Evolutionary conservation across 2,888 invertebrate genomes (phyloP), one percentile per base, ranked within the genome.

Genomic region (Ophioninae sp.): DNA sequence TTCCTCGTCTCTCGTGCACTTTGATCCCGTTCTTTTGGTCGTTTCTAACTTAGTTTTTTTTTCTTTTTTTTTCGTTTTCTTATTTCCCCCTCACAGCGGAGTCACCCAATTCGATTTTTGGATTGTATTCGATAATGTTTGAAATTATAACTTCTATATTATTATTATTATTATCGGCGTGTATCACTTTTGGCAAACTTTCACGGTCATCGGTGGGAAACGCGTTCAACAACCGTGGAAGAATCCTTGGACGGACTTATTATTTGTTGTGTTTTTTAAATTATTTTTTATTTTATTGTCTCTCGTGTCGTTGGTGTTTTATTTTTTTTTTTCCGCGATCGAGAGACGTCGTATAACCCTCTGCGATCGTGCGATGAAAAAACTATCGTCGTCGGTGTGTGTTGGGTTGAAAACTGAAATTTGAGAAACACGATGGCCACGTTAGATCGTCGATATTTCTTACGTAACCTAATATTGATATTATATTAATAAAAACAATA

Each of bases 211-310:
- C 50, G 68, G 76, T 74, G 64, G 69, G 57, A 30, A 0, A 44
- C 44, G 13, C 44, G 44, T 44, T 44, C 68, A 65, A 78, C n/a
- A 79, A 75, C 79, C 79, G 82, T 59, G 44, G 39, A 65, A 83
- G 30, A 85, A 85, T 89, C 88, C 88, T 89, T 91, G 91, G 91
- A 90, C 91, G 91, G 91, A 91, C 70, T 70, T 69, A n/a, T 41
- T n/a, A 2, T 61, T 23, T 62, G 30, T 30, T 30, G 1, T 30
- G 1, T 30, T 30, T 30, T 30, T 30, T 30, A 2, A 30, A 3
- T 30, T 30, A 2, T 30, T 3, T 30, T 30, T 30, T 3, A 30
- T 30, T 30, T 30, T 30, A 30, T 30, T 30, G 30, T 30, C 30
- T 30, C 3, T 30, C n/a, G n/a, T 30, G 30, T 30, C 30, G 30